A percentile compares a stretch with the other conserved stretches of the same genome.
Conservation (phyloP, 1,140 invertebrate genomes). For the Leptoteleia sp. region DNA sequence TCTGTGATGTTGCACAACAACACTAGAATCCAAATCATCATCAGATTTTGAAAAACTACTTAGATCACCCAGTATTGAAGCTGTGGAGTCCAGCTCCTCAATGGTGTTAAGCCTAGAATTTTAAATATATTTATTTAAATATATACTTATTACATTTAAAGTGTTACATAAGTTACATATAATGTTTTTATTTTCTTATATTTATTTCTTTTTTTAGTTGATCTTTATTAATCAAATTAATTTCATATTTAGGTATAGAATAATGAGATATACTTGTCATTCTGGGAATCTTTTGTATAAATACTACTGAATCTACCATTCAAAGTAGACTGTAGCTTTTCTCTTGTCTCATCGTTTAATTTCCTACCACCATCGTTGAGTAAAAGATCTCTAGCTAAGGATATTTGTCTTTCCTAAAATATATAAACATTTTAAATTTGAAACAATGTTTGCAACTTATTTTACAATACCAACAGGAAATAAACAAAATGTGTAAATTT, state of each 20-base stretch:
- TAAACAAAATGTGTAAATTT: too few relatives aligned
- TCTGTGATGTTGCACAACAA: conserved; percentile 79
- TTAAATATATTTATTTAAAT: neutral
- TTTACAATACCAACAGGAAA: too few relatives aligned
- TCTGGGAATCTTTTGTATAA: conserved; percentile 77
- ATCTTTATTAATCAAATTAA: too few relatives aligned
- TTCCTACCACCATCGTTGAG: conserved; percentile 86
- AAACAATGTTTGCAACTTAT: too few relatives aligned
- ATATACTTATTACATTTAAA: too few relatives aligned
- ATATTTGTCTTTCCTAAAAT: conserved; percentile 87
- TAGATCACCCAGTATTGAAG: conserved; percentile 88
- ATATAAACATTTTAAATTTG: too few relatives aligned
- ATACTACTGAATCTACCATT: conserved; percentile 75
- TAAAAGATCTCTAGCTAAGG: conserved; percentile 87
- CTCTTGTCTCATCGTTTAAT: conserved; percentile 88
- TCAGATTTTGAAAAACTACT: conserved; percentile 92
- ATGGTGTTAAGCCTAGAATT: conserved; percentile 84
- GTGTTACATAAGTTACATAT: too few relatives aligned
- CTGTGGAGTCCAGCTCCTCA: conserved; percentile 85
- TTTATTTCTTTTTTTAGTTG: too few relatives aligned
- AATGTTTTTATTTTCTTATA: conserved; percentile 1
- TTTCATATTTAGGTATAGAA: too few relatives aligned
- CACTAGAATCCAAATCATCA: conserved; percentile 89
- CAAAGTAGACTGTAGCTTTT: conserved; percentile 86
- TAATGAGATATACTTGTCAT: conserved; percentile 74